These are phyloP conservation scores for Dinocampus coccinellae DNA, from an alignment of 2,888 invertebrate genomes.

Conservation along the genomic window DNA sequence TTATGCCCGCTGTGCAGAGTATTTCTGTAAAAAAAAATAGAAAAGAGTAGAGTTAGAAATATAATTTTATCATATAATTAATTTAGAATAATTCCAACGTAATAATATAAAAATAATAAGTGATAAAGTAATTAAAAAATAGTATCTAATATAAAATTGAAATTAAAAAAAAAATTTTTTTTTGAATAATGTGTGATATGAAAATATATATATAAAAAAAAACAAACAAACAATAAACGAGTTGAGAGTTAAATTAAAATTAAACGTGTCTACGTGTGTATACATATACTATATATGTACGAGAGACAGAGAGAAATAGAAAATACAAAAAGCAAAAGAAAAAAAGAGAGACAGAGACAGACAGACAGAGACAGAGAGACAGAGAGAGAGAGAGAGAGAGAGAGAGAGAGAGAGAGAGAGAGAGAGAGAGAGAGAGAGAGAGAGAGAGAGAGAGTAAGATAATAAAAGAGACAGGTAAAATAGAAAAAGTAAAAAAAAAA, in stretches of 20 bases:
- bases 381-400: background rate
- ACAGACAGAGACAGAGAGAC: background rate
- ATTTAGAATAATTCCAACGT: slow-evolving; percentile 26
- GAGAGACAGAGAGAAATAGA: slow-evolving; percentile 26
- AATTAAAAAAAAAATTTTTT: background rate
- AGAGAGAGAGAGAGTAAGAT: slow-evolving; percentile 7
- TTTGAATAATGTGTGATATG: no score
- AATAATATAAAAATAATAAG: background rate
- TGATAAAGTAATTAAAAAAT: background rate
- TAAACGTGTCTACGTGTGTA: no score
- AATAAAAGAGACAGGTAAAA: slow-evolving; percentile 12
- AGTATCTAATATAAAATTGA: background rate
- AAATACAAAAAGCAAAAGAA: background rate
- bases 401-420: slow-evolving; percentile 7
- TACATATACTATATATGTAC: no score
- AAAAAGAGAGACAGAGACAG: background rate
- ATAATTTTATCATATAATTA: slow-evolving; percentile 47
- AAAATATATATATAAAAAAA: background rate
- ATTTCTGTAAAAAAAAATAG: slow-evolving; percentile 68
- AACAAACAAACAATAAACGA: background rate
- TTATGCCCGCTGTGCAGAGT: slow-evolving; percentile 68
- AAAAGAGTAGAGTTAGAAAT: slow-evolving; percentile 66
- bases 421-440: slow-evolving; percentile 10
- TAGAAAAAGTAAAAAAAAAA: slow-evolving; percentile 8
- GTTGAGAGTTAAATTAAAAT: slow-evolving; percentile 17